These are phyloP conservation scores for Dryocosmus kuriphilus DNA, from an alignment of 2,888 invertebrate genomes.

Conservation along the genomic window DNA sequence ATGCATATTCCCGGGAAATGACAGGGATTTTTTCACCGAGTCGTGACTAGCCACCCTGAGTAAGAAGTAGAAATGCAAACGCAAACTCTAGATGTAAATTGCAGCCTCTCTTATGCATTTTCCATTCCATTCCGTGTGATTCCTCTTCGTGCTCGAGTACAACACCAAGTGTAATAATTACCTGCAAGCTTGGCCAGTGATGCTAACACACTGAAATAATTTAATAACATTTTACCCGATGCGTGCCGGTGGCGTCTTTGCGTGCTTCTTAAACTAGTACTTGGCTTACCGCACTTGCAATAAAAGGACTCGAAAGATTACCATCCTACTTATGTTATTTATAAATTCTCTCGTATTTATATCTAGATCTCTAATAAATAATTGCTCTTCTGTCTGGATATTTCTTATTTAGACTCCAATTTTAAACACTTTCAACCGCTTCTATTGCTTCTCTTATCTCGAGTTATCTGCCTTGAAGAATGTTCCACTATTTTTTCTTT, in stretches of 20 bases:
- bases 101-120: not conserved
- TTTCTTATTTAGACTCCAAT: not conserved
- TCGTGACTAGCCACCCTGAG: too few relatives aligned
- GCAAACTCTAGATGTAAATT: not conserved
- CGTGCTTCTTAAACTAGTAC: not conserved
- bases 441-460: not conserved
- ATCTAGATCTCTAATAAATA: too few relatives aligned
- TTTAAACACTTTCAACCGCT: constrained; percentile 1
- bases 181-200: constrained; percentile 52
- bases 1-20: too few relatives aligned
- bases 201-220: constrained; percentile 63
- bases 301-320: not conserved
- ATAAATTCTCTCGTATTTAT: not conserved
- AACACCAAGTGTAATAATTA: constrained; percentile 54
- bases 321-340: not conserved
- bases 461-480: not conserved
- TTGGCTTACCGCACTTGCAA: not conserved
- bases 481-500: not conserved
- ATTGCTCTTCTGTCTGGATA: too few relatives aligned
- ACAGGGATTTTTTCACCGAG: too few relatives aligned
- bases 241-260: constrained; percentile 50
- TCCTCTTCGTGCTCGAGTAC: constrained; percentile 45
- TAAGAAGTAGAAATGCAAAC: not conserved
- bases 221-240: constrained; percentile 61
- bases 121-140: constrained; percentile 36